Evolutionary conservation across 2,888 invertebrate species (phyloP), one percentile per base, ranked within the genome.

Genomic region (Lottia gigantea): DNA sequence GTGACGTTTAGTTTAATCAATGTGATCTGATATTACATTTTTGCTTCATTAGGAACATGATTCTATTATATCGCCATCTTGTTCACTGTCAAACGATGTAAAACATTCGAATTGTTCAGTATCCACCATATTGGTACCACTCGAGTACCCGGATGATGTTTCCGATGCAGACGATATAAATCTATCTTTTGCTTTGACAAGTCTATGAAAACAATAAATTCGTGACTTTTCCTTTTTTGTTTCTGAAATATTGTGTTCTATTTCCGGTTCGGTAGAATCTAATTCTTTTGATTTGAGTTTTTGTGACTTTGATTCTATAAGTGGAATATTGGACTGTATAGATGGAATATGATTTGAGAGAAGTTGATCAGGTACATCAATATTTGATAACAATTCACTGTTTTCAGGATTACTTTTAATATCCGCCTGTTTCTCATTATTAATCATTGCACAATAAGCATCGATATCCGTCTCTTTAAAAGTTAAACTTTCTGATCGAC

Each of bases 121-220:
- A 16, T 49, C 49, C 49, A 49, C 49, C 49, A 49, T 49, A 49
- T 49, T 49, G 49, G 49, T 49, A 16, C 49, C 49, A 49, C 49
- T 49, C 16, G 49, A 49, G 19, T 49, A 49, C 16, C 49, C 49
- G 19, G 49, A 49, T 11, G 49, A 49, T 49, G 49, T 49, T 19
- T 49, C 49, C 7, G 49, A 49, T 16, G 49, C 49, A 49, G 49
- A 49, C 19, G 49, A 49, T 19, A 49, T 19, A 19, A 49, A 49
- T 49, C 49, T 49, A 19, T 49, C 49, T 31, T 31, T 31, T 31
- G 31, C 31, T 11, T 49, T 49, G 16, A 49, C 49, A 19, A 49
- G 49, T 49, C 19, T 49, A 16, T 49, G 49, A 19, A 49, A 49
- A 49, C 49, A 49, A 12, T 19, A 49, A 19, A 49, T 19, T 16